Conservation (phyloP, 1,140 invertebrate species). For the Papilio polytes region DNA sequence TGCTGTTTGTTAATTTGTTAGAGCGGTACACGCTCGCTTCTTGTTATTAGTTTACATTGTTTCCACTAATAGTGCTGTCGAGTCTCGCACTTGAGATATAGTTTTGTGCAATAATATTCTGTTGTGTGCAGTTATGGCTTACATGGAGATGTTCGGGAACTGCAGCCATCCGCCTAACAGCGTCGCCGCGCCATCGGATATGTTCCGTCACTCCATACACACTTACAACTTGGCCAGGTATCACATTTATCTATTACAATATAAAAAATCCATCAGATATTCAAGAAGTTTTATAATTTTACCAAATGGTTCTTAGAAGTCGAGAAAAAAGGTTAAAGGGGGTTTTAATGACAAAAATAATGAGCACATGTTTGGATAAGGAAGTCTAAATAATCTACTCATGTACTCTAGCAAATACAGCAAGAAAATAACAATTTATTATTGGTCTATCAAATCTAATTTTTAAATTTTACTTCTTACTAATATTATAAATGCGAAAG, state of each 20-base stretch:
- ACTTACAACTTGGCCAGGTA: conserved; percentile 88
- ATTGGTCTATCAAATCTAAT: too few species aligned
- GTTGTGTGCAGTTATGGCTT: conserved; percentile 92
- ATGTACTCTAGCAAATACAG: too few species aligned
- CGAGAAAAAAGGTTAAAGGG: too few species aligned
- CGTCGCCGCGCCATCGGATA: conserved; percentile 83
- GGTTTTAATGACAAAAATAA: too few species aligned
- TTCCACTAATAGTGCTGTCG: conserved; percentile 50
- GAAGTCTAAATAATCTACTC: too few species aligned
- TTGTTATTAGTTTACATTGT: conserved; percentile 54
- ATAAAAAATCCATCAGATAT: too few species aligned
- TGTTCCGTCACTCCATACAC: conserved; percentile 93
- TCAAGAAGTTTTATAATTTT: too few species aligned
- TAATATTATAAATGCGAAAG: too few species aligned
- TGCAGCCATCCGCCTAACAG: conserved; percentile 89
- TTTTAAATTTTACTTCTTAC: too few species aligned
- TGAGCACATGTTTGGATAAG: too few species aligned
- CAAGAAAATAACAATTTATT: too few species aligned
- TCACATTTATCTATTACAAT: conserved; percentile 7
- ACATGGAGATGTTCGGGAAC: conserved; percentile 97
- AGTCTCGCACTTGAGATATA: conserved; percentile 32
- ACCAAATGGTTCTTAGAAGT: too few species aligned
- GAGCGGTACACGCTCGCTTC: conserved; percentile 54
- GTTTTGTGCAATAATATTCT: conserved; percentile 27
- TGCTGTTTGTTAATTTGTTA: conserved; percentile 64